Evolutionary conservation across 2,797 vertebrate species (phyloP).

Genomic region (Anomalospiza imberbis): DNA sequence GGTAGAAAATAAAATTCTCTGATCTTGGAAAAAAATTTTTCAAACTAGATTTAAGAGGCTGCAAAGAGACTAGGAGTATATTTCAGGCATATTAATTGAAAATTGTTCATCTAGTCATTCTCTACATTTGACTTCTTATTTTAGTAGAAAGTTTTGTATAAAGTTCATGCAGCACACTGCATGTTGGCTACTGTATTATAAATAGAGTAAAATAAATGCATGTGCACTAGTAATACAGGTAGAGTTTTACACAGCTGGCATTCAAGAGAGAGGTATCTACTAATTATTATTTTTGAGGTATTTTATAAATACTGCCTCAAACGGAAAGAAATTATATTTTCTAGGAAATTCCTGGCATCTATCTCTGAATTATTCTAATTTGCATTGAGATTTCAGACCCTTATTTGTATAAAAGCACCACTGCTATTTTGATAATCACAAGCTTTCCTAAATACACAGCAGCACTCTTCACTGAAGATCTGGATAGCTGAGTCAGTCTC

Average conservation of each 20-base stretch:
- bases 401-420: background rate
- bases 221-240: rapidly evolving
- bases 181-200: background rate
- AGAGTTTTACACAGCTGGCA: background rate
- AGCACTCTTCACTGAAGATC: background rate
- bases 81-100: background rate
- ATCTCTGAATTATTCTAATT: background rate
- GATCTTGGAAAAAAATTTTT: background rate
- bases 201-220: background rate
- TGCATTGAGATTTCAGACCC: background rate
- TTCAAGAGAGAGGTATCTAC: background rate
- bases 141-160: background rate
- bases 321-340: background rate
- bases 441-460: constrained; percentile 10
- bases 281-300: background rate
- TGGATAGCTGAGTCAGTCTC: background rate
- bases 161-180: background rate
- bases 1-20: background rate
- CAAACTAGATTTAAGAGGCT: background rate
- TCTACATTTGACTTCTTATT: background rate
- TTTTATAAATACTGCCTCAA: background rate
- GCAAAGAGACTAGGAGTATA: background rate
- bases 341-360: background rate
- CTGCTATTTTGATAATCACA: background rate
- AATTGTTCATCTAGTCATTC: background rate